Evolutionary conservation across 2,888 invertebrate species (phyloP).

Genomic region (Melangyna quadrimaculata): DNA sequence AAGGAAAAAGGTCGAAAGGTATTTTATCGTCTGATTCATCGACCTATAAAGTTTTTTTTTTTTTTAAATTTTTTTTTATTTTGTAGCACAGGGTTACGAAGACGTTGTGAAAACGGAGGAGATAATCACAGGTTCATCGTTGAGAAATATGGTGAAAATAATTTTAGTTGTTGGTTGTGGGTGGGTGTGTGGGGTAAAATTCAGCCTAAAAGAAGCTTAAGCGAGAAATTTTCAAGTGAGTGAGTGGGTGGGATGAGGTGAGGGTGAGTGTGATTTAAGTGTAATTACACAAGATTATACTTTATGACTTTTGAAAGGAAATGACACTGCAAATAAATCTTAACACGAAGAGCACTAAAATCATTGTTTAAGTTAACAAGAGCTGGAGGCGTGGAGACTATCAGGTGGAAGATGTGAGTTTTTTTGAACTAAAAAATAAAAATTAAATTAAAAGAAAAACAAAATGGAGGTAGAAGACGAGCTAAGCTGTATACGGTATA

Average conservation of each 20-base stretch:
- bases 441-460: background rate
- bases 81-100: background rate
- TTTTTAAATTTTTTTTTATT: background rate
- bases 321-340: slow-evolving; percentile 18
- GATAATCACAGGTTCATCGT: background rate
- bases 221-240: background rate
- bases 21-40: slow-evolving; percentile 55
- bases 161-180: background rate
- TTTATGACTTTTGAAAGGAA: slow-evolving; percentile 48
- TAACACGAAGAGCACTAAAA: slow-evolving; percentile 18
- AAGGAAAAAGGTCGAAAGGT: slow-evolving; percentile 10
- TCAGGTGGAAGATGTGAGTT: background rate
- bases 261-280: slow-evolving; percentile 17
- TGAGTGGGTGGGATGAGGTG: background rate
- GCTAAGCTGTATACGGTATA: background rate
- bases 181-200: background rate
- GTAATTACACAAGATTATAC: slow-evolving; percentile 49
- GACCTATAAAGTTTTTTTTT: slow-evolving; percentile 40
- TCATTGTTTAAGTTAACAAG: background rate
- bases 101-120: slow-evolving; percentile 20
- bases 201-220: background rate
- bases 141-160: background rate
- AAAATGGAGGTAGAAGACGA: background rate
- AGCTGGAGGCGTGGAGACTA: background rate
- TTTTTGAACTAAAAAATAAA: background rate